Base-by-base conservation (phyloP, 2,888 invertebrate genomes). In the Eumacrocentrus americanus region DNA sequence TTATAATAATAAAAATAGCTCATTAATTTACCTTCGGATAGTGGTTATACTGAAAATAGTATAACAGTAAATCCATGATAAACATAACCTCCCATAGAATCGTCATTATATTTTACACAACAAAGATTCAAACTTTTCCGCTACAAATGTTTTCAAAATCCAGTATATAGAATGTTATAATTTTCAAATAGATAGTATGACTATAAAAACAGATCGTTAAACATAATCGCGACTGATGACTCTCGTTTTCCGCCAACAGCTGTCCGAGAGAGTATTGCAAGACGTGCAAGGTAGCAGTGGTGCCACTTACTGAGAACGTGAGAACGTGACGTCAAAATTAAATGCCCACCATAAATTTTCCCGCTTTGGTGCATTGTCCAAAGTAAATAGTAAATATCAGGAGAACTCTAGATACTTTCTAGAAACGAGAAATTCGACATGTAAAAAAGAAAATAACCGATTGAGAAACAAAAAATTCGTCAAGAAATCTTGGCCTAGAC, bases 21-120 rank as follows among this genome's bases (percentile, higher is more conserved):
- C 7, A 23, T 52, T 38, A 9, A 20, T 52, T 52, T 38, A 52
- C 51, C 51, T 52, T 52, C 14, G 3, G n/a, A 20, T 12, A 14
- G 20, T 38, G n/a, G 35, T 37, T 7, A 52, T 12, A 52, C 20
- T n/a, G 20, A 25, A 20, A 12, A 46, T 46, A 35, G 35, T 52
- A 20, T 22, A 22, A 38, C 11, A 5, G 12, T 6, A n/a, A 18
- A 18, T 2, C 18, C 20, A 52, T 14, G 46, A 25, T 53, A 58
- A 58, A 58, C 52, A 58, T 58, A 58, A 58, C 58, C 58, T 58
- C 46, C 16, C 42, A 44, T 4, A 52, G 2, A 18, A 52, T 5
- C 14, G 4, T 12, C 23, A 38, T 52, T 14, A 37, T 52, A 22
- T 20, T 51, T 51, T 37, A n/a, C 11, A 20, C n/a, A 22, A 5